Base-by-base conservation (phyloP, 1,140 invertebrate species). In the Steinernema feltiae region DNA sequence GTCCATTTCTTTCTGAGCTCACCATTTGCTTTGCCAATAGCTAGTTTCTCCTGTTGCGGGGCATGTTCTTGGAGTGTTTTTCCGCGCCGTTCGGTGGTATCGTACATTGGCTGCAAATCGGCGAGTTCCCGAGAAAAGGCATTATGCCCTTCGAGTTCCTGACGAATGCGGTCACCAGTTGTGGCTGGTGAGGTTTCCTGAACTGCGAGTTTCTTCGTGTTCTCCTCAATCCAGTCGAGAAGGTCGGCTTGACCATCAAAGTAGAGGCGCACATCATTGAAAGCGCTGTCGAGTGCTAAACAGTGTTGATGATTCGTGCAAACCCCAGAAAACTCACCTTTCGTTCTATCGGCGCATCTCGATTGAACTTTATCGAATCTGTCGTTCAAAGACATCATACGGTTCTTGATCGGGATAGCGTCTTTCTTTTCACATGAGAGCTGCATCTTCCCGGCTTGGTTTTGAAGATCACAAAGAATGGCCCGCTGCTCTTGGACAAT, bases 371-470 rank as follows among this genome's bases (percentile, higher is more conserved):
- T 90, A 87, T 99, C 96, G 94, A 95, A 98, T 1, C 95, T 90
- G 88, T 98, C 95, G 85, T 98, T 95, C 1, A 98, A 94, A 76
- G 94, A 97, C 15, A 98, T 93, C 21, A 99, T 89, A 27, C 98
- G 88, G 88, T 99, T 99, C 88, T 98, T 99, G 81, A 99, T 98
- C 2, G 98, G 89, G 82, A 99, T 97, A 0, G 98, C 95, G 86
- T 99, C 97, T 86, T 98, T 96, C 87, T 98, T 98, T 87, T 99
- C 97, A 82, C 94, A 97, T 89, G 97, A 97, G 88, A 98, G 98
- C 87, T 98, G 82, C 32, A 80, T 69, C 31, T 48, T 32, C 15
- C 73, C 35, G 0, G 72, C 75, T 21, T 63, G 7, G 53, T 63
- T 63, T 3, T 12, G 12, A 12, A 63, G 53, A 3, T 63, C 53